Conservation (phyloP, 2,113 vertebrate species). For the Theristicus caerulescens region DNA sequence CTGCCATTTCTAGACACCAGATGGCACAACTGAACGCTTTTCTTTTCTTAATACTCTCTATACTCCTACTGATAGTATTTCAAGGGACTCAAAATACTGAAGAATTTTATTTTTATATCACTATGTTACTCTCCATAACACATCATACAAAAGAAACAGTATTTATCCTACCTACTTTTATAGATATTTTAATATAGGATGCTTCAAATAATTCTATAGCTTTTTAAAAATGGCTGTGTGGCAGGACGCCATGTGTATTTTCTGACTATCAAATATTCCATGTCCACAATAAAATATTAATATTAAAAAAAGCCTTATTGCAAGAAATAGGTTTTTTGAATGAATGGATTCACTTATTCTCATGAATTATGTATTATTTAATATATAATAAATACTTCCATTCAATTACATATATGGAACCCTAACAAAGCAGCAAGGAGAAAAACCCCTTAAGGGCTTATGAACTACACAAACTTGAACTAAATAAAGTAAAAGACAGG, state of each 20-base stretch:
- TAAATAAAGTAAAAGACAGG: not conserved
- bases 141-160: not conserved
- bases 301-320: not conserved
- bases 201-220: not conserved
- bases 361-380: not conserved
- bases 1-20: slow-evolving; percentile 24
- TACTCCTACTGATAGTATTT: not conserved
- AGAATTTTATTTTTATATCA: not conserved
- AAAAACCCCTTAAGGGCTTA: not conserved
- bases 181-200: not conserved
- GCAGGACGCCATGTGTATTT: not conserved
- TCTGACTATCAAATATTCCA: not conserved
- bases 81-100: not conserved
- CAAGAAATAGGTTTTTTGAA: not conserved
- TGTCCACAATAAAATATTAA: not conserved
- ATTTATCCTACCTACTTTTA: not conserved
- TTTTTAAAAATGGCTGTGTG: not conserved
- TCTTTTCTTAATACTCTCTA: not conserved
- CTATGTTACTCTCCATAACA: not conserved
- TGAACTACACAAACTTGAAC: not conserved
- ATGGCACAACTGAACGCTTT: not conserved
- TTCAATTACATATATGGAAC: not conserved
- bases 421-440: not conserved
- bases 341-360: not conserved
- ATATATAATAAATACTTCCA: not conserved